These are phyloP conservation scores for Lucifuga dentata DNA, from an alignment of 2,113 vertebrate species.

Conservation along the genomic window DNA sequence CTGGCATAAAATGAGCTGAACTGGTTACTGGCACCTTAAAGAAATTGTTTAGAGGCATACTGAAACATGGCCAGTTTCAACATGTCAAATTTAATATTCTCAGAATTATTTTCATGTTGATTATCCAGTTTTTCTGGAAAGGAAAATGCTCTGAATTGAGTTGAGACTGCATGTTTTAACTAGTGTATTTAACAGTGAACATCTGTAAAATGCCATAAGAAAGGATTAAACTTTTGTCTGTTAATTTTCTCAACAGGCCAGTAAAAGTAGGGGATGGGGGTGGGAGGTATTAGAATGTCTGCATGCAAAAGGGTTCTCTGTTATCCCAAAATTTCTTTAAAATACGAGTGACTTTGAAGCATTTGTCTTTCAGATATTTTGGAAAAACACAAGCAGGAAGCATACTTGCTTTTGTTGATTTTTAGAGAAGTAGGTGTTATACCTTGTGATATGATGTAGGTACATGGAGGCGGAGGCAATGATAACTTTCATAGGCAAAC, in stretches of 20 bases:
- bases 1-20: conserved; percentile 11
- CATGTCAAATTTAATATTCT: conserved; percentile 14
- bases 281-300: conserved; percentile 6
- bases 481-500: too few species aligned
- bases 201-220: conserved; percentile 19
- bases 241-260: conserved; percentile 4
- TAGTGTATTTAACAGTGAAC: conserved; percentile 6
- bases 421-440: too few species aligned
- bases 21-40: conserved; percentile 5
- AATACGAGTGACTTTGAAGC: too few species aligned
- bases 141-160: background rate
- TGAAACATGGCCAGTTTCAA: background rate
- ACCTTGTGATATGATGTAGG: too few species aligned
- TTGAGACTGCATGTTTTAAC: background rate
- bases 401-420: too few species aligned
- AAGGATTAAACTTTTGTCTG: background rate
- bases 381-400: too few species aligned
- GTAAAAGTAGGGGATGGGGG: background rate
- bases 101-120: background rate
- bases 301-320: background rate
- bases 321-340: too few species aligned
- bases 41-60: background rate
- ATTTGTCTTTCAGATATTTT: too few species aligned
- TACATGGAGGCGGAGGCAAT: too few species aligned
- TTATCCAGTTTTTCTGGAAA: background rate